A percentile compares a stretch with the other conserved stretches of the same genome.
Evolutionary conservation across 2,797 vertebrate species (phyloP).

Genomic region (Acrocephalus scirpaceus): DNA sequence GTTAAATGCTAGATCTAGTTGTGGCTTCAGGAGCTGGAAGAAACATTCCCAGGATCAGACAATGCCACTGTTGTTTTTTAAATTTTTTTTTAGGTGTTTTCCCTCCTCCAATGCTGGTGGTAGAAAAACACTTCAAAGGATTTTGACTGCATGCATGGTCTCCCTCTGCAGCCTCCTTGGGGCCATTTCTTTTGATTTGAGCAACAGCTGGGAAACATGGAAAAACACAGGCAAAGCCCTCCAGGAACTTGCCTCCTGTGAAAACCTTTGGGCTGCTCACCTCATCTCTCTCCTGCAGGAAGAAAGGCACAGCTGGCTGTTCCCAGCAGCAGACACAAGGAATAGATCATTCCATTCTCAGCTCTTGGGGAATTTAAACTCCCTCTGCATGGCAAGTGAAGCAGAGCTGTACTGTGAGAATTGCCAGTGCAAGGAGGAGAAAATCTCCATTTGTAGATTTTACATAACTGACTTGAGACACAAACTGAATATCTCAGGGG

Average conservation of each 20-base stretch:
- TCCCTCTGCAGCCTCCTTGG: constrained; percentile 84
- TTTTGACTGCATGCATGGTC: constrained; percentile 79
- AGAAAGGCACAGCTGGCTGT: constrained; percentile 65
- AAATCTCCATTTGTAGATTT: constrained; percentile 68
- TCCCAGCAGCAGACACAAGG: not conserved
- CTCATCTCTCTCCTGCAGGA: constrained; percentile 78
- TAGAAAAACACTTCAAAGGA: constrained; percentile 77
- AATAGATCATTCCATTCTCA: not conserved
- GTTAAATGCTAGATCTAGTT: not conserved
- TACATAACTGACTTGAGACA: constrained; percentile 13
- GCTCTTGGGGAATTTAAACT: constrained; percentile 5
- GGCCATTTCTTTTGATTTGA: constrained; percentile 81
- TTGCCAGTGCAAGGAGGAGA: constrained; percentile 68
- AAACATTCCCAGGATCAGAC: not conserved
- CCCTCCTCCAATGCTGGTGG: constrained; percentile 33
- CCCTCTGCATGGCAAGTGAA: constrained; percentile 63
- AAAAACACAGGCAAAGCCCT: constrained; percentile 74
- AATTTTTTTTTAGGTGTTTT: not conserved
- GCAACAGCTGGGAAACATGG: constrained; percentile 74
- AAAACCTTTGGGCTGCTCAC: constrained; percentile 63
- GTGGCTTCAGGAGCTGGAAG: not conserved
- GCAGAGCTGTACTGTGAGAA: constrained; percentile 9
- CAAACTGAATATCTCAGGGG: not conserved
- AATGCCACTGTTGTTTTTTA: not conserved
- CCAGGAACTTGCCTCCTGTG: constrained; percentile 79